These are phyloP conservation scores for Leptopilina drosophilae DNA, from an alignment of 2,888 invertebrate genomes.

Conservation along the genomic window DNA sequence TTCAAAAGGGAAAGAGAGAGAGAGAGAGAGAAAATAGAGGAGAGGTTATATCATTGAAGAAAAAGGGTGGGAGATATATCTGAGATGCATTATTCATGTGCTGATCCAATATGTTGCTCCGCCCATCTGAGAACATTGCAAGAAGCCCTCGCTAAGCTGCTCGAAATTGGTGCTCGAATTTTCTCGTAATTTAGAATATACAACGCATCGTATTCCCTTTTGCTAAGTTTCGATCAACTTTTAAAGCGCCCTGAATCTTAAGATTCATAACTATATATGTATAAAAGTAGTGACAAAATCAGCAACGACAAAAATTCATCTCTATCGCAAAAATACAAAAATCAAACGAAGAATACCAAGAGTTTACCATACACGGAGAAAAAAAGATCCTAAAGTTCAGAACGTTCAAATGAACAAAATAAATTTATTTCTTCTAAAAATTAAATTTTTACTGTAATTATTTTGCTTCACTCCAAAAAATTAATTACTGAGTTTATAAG, in stretches of 20 bases:
- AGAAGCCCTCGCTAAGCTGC: slow-evolving; percentile 70
- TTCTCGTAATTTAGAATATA: slow-evolving; percentile 70
- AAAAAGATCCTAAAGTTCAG: no score
- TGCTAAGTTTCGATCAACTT: neutral
- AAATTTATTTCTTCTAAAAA: no score
- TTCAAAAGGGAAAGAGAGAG: slow-evolving; percentile 45
- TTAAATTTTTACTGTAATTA: no score
- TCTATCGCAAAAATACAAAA: neutral
- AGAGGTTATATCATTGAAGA: slow-evolving; percentile 25
- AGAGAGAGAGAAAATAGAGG: slow-evolving; percentile 44
- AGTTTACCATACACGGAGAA: neutral
- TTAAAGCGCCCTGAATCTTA: neutral
- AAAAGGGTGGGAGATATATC: slow-evolving; percentile 61
- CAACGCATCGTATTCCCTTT: slow-evolving; percentile 37
- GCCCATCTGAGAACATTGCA: slow-evolving; percentile 51
- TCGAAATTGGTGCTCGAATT: slow-evolving; percentile 75
- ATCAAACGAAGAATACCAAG: neutral
- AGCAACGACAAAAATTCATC: no score
- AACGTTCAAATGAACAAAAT: no score
- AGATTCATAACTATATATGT: no score
- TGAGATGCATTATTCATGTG: slow-evolving; percentile 76
- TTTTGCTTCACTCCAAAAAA: no score
- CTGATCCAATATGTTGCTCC: slow-evolving; percentile 76
- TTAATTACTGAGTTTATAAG: no score
- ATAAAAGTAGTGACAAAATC: no score